Base-by-base conservation (phyloP, 2,888 invertebrate species). In the Leptinotarsa peninsularis region DNA sequence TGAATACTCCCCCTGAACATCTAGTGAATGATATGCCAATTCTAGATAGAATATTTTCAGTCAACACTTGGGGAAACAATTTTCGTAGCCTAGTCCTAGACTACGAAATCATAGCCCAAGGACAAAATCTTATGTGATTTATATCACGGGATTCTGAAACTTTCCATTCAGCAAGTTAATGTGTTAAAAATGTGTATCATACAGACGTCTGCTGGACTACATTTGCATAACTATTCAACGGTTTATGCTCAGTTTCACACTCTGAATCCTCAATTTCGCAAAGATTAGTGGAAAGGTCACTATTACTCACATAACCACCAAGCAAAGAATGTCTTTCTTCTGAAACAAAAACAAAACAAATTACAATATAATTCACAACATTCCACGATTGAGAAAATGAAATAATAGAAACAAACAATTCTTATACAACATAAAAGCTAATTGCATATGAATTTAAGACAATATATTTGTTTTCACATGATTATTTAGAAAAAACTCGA, bases 191-290 rank as follows among this genome's bases (percentile, higher is more conserved):
- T 78, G 67, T 74, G 58, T 80, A 82, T 88, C 88, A 89, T 81
- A 89, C 89, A 73, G 88, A 87, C 69, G 89, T 89, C 79, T 89
- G 89, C 75, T 89, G 88, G 54, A 88, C 86, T 49, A 86, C 81
- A 49, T 82, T 82, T 17, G 81, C 76, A 75, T 86, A 80, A 79
- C 86, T 88, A 81, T 89, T 89, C 74, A 89, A 81, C n/a, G 88
- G 89, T 80, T 89, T 85, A 71, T 86, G 86, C 84, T 88, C 87
- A 78, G 89, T 88, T 88, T 95, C 94, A 84, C 91, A 93, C 87
- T 95, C 95, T 66, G 95, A 94, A 89, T 95, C 95, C 89, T 97
- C 97, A 85, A 98, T 96, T 90, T 97, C 97, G 90, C 97, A 97
- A 80, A 97, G 91, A 87, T 94, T 93, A 71, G 95, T 93, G 71